phyloP scores from a whole-genome alignment of 2,888 invertebrate species.

The Megaustenia siamemsis region DNA sequence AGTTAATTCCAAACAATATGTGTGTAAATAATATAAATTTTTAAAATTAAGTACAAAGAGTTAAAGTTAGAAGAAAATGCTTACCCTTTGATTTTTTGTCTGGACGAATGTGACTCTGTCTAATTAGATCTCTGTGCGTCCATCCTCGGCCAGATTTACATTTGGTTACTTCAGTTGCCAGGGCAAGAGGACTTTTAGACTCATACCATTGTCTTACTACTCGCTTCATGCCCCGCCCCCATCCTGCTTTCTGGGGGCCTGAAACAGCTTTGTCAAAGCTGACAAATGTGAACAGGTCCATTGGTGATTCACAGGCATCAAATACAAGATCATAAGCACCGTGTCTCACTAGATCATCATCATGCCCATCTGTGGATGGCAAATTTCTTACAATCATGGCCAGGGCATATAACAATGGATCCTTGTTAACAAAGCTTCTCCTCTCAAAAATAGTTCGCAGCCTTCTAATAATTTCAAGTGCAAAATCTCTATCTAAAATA shows the following conservation, averaged over 20 bases:
- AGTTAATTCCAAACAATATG: too few relatives aligned
- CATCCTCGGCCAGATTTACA: constrained; percentile 47
- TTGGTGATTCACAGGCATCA: constrained; percentile 38
- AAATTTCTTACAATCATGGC: constrained; percentile 41
- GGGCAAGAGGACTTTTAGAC: not conserved
- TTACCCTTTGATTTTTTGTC: constrained; percentile 40
- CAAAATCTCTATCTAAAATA: constrained; percentile 33
- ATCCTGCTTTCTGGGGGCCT: constrained; percentile 16
- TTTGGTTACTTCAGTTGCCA: constrained; percentile 38
- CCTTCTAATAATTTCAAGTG: constrained; percentile 17
- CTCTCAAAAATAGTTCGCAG: constrained; percentile 28
- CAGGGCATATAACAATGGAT: constrained; percentile 39
- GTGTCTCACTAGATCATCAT: constrained; percentile 32
- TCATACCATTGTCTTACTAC: constrained; percentile 41
- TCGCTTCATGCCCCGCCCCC: constrained; percentile 43
- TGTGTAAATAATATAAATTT: too few relatives aligned
- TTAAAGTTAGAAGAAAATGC: not conserved
- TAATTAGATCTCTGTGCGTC: constrained; percentile 44
- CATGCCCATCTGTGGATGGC: constrained; percentile 28
- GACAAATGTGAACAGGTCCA: constrained; percentile 51
- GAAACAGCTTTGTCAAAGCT: constrained; percentile 46
- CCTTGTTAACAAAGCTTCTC: constrained; percentile 40
- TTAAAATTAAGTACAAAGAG: too few relatives aligned
- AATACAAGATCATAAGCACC: constrained; percentile 28
- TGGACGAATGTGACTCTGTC: constrained; percentile 37